Base-by-base conservation (phyloP, 2,113 vertebrate genomes). In the Grus americana region DNA sequence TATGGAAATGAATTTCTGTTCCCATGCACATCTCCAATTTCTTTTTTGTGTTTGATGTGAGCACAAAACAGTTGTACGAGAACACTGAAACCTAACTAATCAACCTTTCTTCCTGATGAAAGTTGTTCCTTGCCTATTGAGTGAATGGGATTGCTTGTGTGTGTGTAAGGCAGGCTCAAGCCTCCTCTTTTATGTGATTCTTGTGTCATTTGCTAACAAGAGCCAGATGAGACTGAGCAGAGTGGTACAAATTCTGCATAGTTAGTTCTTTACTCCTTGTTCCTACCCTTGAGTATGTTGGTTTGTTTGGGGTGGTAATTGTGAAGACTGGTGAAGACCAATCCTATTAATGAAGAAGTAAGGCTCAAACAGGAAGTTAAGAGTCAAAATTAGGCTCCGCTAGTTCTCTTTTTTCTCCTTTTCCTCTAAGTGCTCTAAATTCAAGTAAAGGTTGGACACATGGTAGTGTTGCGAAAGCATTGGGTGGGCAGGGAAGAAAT, bases 81-180 rank as follows among this genome's bases (percentile, higher is more conserved):
- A 71, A 36, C 4, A 20, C 38, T 82, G 38, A 72, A 86, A 40
- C 15, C 20, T 5, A 32, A 40, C 12, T 57, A 30, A 42, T 18
- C 16, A 49, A 24, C 21, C 4, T 20, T 71, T 59, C n/a, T 5
- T 83, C 44, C 22, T 65, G 59, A 32, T 40, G 52, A 23, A 54
- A 84, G 8, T 32, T n/a, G 15, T 24, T 84, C 40, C 36, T 73
- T 59, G 47, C 14, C 34, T 22, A 11, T 1, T 67, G 66, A 54
- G 19, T 0, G 0, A 57, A 4, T 26, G 40, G 10, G 6, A 22
- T 22, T 67, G 47, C 38, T 71, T 1, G 3, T 0, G 0, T 46
- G 26, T 40, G 27, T 40, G 9, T 15, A 49, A 61, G 40, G 46
- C 16, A 65, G 63, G 79, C 47, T 84, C 18, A 68, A 32, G 34